A percentile compares a stretch with the other conserved stretches of the same genome.
Conservation (phyloP, 2,797 vertebrate species). For the Galagoides demidoff region DNA sequence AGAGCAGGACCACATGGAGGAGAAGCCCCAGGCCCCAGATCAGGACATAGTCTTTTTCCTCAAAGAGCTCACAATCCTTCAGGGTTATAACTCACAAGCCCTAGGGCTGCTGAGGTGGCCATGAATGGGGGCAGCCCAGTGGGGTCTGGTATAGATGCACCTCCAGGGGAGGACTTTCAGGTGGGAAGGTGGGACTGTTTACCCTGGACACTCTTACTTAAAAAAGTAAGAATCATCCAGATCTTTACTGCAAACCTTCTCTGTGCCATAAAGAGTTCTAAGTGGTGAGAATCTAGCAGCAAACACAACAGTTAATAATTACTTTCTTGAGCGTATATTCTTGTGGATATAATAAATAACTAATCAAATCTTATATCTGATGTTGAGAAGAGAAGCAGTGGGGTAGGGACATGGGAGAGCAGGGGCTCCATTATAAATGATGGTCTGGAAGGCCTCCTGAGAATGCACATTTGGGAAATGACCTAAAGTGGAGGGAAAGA, state of each 20-base stretch:
- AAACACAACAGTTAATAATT: not conserved
- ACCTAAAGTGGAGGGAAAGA: not conserved
- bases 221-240: not conserved
- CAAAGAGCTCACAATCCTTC: not conserved
- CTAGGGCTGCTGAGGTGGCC: not conserved
- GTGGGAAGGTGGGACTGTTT: not conserved
- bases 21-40: not conserved
- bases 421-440: not conserved
- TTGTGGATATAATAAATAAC: not conserved
- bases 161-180: not conserved
- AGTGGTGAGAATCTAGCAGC: not conserved
- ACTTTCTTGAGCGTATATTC: not conserved
- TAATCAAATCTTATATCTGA: not conserved
- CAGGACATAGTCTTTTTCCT: not conserved
- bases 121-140: not conserved
- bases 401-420: rapidly evolving
- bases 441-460: not conserved
- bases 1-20: not conserved
- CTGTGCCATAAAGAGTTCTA: not conserved
- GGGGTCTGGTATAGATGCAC: not conserved
- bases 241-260: not conserved
- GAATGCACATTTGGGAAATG: not conserved
- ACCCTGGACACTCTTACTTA: not conserved
- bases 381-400: not conserved
- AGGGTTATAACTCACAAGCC: not conserved